A percentile compares a stretch with the other conserved stretches of the same genome.
phyloP scores from a whole-genome alignment of 2,113 vertebrate species.

The Bambusicola thoracicus region DNA sequence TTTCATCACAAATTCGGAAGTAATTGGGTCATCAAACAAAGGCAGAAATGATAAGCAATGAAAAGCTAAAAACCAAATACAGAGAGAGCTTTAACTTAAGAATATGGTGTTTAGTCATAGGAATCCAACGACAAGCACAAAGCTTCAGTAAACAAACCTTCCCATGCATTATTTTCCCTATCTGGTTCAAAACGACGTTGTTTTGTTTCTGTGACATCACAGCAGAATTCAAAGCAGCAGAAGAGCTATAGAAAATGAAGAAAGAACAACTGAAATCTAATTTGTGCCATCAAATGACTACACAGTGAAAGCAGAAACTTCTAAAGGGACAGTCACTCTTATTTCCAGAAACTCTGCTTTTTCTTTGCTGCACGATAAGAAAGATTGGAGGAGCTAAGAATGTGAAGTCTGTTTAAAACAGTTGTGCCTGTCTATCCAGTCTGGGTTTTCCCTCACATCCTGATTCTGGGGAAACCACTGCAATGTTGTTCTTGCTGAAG shows the following conservation, averaged over 20 bases:
- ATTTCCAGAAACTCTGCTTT: slow-evolving; percentile 2
- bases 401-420: background rate
- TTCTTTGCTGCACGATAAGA: background rate
- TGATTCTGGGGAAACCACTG: background rate
- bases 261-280: slow-evolving; percentile 48
- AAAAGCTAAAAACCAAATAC: background rate
- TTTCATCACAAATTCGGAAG: background rate
- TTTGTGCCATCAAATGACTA: slow-evolving; percentile 32
- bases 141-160: slow-evolving; percentile 30
- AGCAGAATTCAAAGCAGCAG: slow-evolving; percentile 56
- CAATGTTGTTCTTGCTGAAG: background rate
- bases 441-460: background rate
- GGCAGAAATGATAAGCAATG: background rate
- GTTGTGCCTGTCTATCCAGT: background rate
- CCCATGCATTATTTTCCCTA: background rate
- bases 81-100: background rate
- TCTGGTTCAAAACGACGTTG: background rate
- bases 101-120: background rate
- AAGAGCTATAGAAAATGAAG: slow-evolving; percentile 22
- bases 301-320: background rate
- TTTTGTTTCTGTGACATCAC: slow-evolving; percentile 21
- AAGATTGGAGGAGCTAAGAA: slow-evolving; percentile 40
- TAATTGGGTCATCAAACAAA: slow-evolving; percentile 26
- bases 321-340: slow-evolving; percentile 33
- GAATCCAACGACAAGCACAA: background rate